Evolutionary conservation across 2,797 vertebrate genomes (phyloP), one percentile per base, ranked within the genome.

Genomic region (Leptatherina wallacei): DNA sequence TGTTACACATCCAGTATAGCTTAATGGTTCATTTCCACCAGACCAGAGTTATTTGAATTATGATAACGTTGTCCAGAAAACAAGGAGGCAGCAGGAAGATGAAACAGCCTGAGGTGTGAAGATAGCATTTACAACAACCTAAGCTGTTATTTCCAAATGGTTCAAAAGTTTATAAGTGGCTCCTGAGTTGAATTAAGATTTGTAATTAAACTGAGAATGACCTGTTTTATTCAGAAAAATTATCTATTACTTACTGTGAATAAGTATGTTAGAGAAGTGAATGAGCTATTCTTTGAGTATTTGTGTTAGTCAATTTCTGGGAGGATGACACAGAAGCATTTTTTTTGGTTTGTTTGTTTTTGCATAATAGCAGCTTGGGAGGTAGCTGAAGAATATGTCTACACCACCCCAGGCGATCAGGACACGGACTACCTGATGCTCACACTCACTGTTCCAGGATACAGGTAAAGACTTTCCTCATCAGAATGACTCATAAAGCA

Each of bases 321-420:
- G 38, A 18, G 11, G 27, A 61, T 35, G 42, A n/a, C 20, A 10
- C 22, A n/a, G 9, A 36, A 16, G 47, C 4, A 22, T 4, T n/a
- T 27, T 61, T 1, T 69, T 40, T 13, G 14, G 68, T 42, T 27
- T 47, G 10, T 2, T 40, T 49, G 16, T 22, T 58, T 14, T n/a
- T 67, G 22, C 79, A n/a, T 78, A 49, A 32, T 54, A 73, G 64
- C 91, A 99, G 98, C 96, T n/a, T 99, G 98, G 98, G 96, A 97
- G 86, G 97, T 98, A 80, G 97, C 96, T 0, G 96, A 96, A 9
- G 97, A 99, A 55, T 96, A 98, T 69, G 91, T 98, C 84, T 99
- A 98, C 83, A 98, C 97, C 0, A 95, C 94, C 0, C 94, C 96
- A 0, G 96, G 96, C 55, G 94, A 95, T 52, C 94, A 95, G 49